Percentiles rank a stretch among this genome's conserved stretches.
Conservation (phyloP, 2,888 invertebrate species). For the Chrysomela aeneicollis region DNA sequence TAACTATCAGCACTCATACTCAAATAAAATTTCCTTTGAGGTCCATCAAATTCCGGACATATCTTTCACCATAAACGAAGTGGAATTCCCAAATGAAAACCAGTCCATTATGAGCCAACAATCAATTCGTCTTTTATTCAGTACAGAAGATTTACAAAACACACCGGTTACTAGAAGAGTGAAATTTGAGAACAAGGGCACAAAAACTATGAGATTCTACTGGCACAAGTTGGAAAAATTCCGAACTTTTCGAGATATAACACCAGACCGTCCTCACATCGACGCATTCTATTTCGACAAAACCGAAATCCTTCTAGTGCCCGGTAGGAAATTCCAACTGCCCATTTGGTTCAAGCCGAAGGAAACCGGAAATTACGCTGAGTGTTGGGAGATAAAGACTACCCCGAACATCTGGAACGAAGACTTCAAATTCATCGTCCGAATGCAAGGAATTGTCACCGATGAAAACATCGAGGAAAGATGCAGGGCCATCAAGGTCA, state of each 20-base stretch:
- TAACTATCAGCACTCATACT: neutral
- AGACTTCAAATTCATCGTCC: conserved; percentile 33
- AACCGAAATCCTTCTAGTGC: conserved; percentile 64
- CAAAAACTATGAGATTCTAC: conserved; percentile 42
- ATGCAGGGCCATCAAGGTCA: conserved; percentile 30
- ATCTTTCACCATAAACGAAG: conserved; percentile 35
- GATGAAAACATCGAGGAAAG: conserved; percentile 28
- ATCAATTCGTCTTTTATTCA: conserved; percentile 41
- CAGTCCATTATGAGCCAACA: neutral
- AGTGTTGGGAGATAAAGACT: conserved; percentile 44
- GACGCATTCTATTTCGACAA: conserved; percentile 66
- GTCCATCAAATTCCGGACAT: conserved; percentile 15
- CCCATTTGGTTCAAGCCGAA: conserved; percentile 62
- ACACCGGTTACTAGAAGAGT: conserved; percentile 36
- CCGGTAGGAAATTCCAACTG: conserved; percentile 62
- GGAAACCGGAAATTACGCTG: conserved; percentile 37
- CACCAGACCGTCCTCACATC: conserved; percentile 18
- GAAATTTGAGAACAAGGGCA: conserved; percentile 47
- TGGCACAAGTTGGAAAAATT: conserved; percentile 54
- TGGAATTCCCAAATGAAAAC: conserved; percentile 16
- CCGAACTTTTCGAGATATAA: conserved; percentile 44
- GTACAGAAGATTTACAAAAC: conserved; percentile 36
- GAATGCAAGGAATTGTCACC: conserved; percentile 37
- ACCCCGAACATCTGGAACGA: conserved; percentile 39
- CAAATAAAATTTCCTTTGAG: conserved; percentile 1